Evolutionary conservation across 2,888 invertebrate species (phyloP), one percentile per base, ranked within the genome.

Genomic region (Amiota communis): DNA sequence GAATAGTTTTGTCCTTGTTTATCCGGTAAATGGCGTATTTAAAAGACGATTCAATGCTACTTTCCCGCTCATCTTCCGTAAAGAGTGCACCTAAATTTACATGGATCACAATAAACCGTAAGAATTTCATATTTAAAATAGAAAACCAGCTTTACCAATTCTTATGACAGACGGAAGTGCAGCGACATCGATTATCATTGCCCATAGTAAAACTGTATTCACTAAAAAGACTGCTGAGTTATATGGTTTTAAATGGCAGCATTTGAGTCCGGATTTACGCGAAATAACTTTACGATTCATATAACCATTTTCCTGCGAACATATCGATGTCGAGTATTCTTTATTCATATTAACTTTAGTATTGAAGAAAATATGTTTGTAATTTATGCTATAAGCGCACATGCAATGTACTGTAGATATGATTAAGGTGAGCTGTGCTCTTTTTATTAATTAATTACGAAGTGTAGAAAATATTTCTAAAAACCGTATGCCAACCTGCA

Each of bases 21-120:
- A 98, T 96, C 79, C 95, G 93, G 90, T 97, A 97, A 13, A 98
- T 96, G 9, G 98, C 97, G 91, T 97, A 97, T 87, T 97, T 97
- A 91, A 98, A 98, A 1, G 98, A 97, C 79, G 97, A 91, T 89
- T 97, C 97, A 0, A 95, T 93, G 77, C 95, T 95, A 79, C 95
- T 95, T 79, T 96, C 96, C 77, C 95, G 94, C 77, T 96, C 94
- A 84, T 98, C 97, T 86, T 97, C 96, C 0, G 96, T 95, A 90
- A 98, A 97, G 79, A 98, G 95, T 61, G 97, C 97, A 86, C 97
- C 97, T 97, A 47, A 57, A 72, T 9, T 20, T 20, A 67, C 1
- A 64, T n/a, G 57, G 15, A 67, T 1, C 15, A 23, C 15, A 36
- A 17, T 9, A 47, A 11, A 36, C 49, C n/a, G 8, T 10, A 11